Conservation (phyloP, 2,888 invertebrate genomes). For the Eilema depressum region DNA sequence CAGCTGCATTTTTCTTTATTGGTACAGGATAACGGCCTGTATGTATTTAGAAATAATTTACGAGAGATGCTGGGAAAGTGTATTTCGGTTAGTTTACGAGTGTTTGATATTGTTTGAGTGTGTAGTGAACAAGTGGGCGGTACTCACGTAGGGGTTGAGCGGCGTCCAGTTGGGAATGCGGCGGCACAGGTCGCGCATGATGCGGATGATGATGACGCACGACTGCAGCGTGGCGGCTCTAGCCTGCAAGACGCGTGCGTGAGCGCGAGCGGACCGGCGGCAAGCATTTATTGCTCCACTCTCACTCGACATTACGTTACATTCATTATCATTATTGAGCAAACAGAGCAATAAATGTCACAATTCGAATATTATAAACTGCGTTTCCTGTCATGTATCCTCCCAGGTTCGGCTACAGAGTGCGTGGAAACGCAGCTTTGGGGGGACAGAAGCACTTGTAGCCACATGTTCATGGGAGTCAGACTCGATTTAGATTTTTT, state of each 20-base stretch:
- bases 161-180: slow-evolving; percentile 98
- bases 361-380: slow-evolving; percentile 60
- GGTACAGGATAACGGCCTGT: too few species aligned
- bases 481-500: slow-evolving; percentile 28
- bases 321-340: slow-evolving; percentile 1
- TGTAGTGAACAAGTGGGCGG: neutral
- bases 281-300: slow-evolving; percentile 64
- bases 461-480: slow-evolving; percentile 85
- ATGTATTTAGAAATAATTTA: neutral
- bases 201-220: slow-evolving; percentile 98
- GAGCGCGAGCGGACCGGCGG: slow-evolving; percentile 22
- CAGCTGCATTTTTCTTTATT: too few species aligned
- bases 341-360: slow-evolving; percentile 58
- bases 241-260: slow-evolving; percentile 88
- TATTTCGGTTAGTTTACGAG: too few species aligned
- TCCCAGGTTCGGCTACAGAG: slow-evolving; percentile 71
- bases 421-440: slow-evolving; percentile 80
- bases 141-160: slow-evolving; percentile 96
- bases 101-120: too few species aligned
- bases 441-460: slow-evolving; percentile 72
- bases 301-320: slow-evolving; percentile 29
- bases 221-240: slow-evolving; percentile 98
- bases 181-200: slow-evolving; percentile 97
- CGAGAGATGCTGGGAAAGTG: neutral
- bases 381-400: slow-evolving; percentile 70